phyloP scores from a whole-genome alignment of 2,888 invertebrate genomes.

The Euplagia quadripunctaria region DNA sequence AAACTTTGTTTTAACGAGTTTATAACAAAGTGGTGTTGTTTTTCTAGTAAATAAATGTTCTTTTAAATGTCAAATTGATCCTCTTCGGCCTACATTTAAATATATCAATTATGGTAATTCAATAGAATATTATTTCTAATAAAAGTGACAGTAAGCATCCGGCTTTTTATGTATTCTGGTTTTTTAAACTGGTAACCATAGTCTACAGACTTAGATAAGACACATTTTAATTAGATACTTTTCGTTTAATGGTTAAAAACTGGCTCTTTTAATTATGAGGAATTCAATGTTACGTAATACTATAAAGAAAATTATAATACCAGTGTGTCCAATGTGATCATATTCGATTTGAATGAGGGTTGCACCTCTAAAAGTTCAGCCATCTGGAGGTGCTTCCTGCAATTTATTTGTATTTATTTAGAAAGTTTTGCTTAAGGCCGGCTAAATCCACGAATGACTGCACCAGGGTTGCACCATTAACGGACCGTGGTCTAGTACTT shows the following conservation, averaged over 20 bases:
- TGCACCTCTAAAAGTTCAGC: not conserved
- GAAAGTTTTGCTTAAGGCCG: not conserved
- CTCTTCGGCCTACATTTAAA: not conserved
- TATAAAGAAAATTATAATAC: not conserved
- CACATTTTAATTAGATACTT: not conserved
- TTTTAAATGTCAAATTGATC: conserved; percentile 1
- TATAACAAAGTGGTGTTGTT: conserved; percentile 9
- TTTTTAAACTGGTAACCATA: not conserved
- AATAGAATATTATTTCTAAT: not conserved
- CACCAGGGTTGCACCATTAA: not conserved
- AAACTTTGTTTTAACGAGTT: not conserved
- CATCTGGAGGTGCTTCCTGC: no score
- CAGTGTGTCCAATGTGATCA: not conserved
- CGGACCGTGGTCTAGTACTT: not conserved
- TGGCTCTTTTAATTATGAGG: not conserved
- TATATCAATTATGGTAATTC: conserved; percentile 12
- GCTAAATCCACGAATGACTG: not conserved
- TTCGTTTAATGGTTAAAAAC: not conserved
- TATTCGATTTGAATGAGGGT: not conserved
- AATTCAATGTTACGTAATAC: not conserved
- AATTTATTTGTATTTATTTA: not conserved
- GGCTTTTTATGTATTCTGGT: not conserved
- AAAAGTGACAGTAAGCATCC: not conserved
- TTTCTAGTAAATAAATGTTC: conserved; percentile 1
- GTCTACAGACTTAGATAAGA: not conserved